These are phyloP conservation scores for Odontocolon sp. DNA, from an alignment of 2,888 invertebrate genomes.

Conservation along the genomic window DNA sequence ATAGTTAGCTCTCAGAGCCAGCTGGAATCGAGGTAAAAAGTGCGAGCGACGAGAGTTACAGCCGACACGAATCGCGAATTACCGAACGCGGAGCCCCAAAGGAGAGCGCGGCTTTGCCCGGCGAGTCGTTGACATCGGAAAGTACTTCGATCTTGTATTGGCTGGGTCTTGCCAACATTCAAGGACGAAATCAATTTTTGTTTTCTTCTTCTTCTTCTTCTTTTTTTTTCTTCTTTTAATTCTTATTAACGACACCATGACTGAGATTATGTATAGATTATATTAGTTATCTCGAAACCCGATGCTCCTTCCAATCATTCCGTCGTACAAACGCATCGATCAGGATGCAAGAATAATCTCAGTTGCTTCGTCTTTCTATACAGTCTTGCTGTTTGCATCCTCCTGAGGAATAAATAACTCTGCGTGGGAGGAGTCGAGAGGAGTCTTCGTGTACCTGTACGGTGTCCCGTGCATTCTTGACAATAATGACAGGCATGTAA, in stretches of 20 bases:
- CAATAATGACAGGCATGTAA: constrained; percentile 47
- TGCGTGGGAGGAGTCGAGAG: constrained; percentile 56
- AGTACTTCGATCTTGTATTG: constrained; percentile 76
- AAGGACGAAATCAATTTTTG: constrained; percentile 34
- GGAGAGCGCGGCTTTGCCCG: constrained; percentile 56
- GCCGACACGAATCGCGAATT: constrained; percentile 79
- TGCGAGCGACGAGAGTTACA: constrained; percentile 72
- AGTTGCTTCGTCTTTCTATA: background rate
- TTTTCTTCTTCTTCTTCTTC: background rate
- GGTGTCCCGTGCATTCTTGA: constrained; percentile 35
- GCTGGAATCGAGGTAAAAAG: constrained; percentile 56
- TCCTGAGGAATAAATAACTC: constrained; percentile 42
- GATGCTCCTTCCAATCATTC: constrained; percentile 35
- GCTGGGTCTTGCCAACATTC: constrained; percentile 30
- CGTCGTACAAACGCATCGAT: constrained; percentile 40
- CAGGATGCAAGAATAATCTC: constrained; percentile 45
- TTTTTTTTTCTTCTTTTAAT: background rate
- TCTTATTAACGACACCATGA: constrained; percentile 16
- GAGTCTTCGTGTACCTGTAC: background rate
- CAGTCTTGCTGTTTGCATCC: constrained; percentile 2
- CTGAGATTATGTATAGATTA: constrained; percentile 44
- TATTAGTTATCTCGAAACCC: constrained; percentile 47
- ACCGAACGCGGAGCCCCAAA: constrained; percentile 69
- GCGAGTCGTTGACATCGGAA: constrained; percentile 77
- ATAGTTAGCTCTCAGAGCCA: constrained; percentile 52